These are phyloP conservation scores for Microtus obscurus DNA, from an alignment of 2,797 vertebrate genomes.

Conservation along the genomic window DNA sequence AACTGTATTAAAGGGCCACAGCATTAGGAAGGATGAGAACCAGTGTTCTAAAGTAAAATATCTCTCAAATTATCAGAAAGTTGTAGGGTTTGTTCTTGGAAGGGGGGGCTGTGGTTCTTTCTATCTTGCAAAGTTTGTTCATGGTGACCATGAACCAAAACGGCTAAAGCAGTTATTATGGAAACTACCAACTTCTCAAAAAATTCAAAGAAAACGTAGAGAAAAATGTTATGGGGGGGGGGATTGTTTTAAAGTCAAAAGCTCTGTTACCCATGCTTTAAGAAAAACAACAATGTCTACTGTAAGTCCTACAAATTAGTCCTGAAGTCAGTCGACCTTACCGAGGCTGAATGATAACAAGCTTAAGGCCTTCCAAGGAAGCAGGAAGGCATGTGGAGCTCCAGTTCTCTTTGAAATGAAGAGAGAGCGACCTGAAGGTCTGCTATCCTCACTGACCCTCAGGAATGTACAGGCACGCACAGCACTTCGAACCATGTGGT, in stretches of 20 bases:
- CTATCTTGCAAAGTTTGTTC: slow-evolving; percentile 18
- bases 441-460: slow-evolving; percentile 72
- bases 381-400: not conserved
- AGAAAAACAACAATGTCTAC: slow-evolving; percentile 36
- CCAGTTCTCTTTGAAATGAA: slow-evolving; percentile 69
- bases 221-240: not conserved
- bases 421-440: slow-evolving; percentile 44
- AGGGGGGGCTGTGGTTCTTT: not conserved
- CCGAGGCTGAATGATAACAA: not conserved
- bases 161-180: not conserved
- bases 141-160: not conserved
- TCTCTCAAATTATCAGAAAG: slow-evolving; percentile 28
- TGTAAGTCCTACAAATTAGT: slow-evolving; percentile 24
- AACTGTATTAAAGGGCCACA: not conserved
- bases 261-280: slow-evolving; percentile 10
- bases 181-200: slow-evolving; percentile 32
- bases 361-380: not conserved
- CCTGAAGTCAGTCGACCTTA: slow-evolving; percentile 23
- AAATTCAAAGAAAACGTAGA: not conserved
- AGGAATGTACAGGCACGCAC: slow-evolving; percentile 72
- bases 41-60: slow-evolving; percentile 29
- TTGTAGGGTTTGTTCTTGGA: not conserved
- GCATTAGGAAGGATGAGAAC: not conserved
- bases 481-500: slow-evolving; percentile 60
- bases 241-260: slow-evolving; percentile 49